These are phyloP conservation scores for Lysiphlebus fabarum DNA, from an alignment of 1,140 invertebrate species.

Conservation along the genomic window DNA sequence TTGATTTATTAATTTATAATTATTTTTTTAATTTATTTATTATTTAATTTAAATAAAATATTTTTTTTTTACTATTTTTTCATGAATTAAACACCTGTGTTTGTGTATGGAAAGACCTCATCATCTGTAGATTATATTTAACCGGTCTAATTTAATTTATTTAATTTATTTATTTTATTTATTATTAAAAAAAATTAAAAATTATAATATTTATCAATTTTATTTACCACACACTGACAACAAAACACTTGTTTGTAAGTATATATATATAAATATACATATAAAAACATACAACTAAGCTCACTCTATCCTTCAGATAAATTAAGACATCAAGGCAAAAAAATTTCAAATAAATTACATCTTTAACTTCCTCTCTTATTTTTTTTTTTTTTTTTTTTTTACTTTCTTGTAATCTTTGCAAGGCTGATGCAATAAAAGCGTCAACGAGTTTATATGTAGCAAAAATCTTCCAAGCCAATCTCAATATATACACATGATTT, in stretches of 20 bases:
- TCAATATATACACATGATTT: not conserved
- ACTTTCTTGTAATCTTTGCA: not conserved
- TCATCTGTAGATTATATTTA: conserved; percentile 50
- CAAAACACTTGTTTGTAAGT: not conserved
- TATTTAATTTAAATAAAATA: conserved; percentile 16
- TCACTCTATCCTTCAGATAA: not conserved
- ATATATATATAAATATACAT: too few species aligned
- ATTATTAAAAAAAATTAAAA: too few species aligned
- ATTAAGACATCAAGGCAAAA: conserved; percentile 6
- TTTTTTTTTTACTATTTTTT: conserved; percentile 47
- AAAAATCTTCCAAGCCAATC: not conserved
- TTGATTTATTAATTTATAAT: conserved; percentile 33
- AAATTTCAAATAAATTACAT: not conserved
- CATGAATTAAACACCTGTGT: conserved; percentile 55
- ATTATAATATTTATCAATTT: too few species aligned
- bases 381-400: not conserved
- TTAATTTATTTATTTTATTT: not conserved
- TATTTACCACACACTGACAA: too few species aligned
- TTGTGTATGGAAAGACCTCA: conserved; percentile 51
- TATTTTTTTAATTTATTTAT: too few species aligned
- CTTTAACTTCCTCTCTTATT: not conserved
- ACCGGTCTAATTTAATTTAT: conserved; percentile 48
- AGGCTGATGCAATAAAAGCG: not conserved
- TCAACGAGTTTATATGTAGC: not conserved
- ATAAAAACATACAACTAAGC: not conserved